These are phyloP conservation scores for Heliopora coerulea DNA, from an alignment of 92 coral and sea anemone genomes.

Conservation along the genomic window DNA sequence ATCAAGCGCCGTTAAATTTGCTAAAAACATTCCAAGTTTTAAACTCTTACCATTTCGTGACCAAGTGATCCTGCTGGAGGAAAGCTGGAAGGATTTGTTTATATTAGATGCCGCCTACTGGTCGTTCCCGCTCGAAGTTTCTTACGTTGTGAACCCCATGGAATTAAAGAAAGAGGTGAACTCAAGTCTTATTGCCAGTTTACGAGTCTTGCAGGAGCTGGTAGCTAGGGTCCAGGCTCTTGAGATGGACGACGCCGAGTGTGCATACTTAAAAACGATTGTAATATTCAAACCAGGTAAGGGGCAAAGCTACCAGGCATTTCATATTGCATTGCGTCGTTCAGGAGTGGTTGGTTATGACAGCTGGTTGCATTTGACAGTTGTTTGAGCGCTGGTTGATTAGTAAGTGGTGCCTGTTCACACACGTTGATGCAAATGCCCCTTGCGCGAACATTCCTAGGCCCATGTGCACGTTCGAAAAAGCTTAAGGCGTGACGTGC, in stretches of 20 bases:
- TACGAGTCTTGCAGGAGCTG: slow-evolving; percentile 72
- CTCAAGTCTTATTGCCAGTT: slow-evolving; percentile 49
- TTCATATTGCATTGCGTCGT: too few relatives aligned
- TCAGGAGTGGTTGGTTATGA: too few relatives aligned
- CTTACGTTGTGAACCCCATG: slow-evolving; percentile 49
- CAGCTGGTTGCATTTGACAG: too few relatives aligned
- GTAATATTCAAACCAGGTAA: slow-evolving; percentile 90
- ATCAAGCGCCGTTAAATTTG: slow-evolving; percentile 76
- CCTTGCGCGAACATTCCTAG: too few relatives aligned
- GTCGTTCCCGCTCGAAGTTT: slow-evolving; percentile 71
- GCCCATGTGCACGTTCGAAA: too few relatives aligned
- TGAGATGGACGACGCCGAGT: slow-evolving; percentile 75
- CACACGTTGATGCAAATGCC: too few relatives aligned
- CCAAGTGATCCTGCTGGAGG: slow-evolving; percentile 92
- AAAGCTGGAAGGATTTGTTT: slow-evolving; percentile 89
- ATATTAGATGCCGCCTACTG: slow-evolving; percentile 91
- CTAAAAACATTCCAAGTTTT: slow-evolving; percentile 83
- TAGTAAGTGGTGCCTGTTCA: too few relatives aligned
- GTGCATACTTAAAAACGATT: slow-evolving; percentile 80
- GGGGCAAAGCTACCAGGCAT: neutral
- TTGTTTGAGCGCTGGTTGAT: too few relatives aligned
- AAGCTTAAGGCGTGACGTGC: too few relatives aligned
- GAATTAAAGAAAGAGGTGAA: slow-evolving; percentile 41
- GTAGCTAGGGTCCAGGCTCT: slow-evolving; percentile 68
- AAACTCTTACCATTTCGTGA: slow-evolving; percentile 84